These are phyloP conservation scores for Accipiter virgatus DNA, from an alignment of 2,113 vertebrate species.

Conservation along the genomic window DNA sequence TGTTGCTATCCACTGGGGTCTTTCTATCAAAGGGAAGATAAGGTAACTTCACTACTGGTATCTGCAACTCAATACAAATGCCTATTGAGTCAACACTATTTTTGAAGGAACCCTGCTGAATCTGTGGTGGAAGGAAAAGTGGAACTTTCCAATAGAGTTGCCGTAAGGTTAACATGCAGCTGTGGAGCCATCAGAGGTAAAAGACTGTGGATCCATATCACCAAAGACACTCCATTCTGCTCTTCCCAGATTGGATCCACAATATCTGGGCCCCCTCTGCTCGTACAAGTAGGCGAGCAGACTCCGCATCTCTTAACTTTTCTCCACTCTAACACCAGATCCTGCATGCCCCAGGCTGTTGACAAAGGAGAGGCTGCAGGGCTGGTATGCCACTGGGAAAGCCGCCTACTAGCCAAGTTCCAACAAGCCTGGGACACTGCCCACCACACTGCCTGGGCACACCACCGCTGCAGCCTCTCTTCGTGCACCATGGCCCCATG, in stretches of 20 bases:
- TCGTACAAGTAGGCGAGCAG: background rate
- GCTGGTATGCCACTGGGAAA: background rate
- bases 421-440: background rate
- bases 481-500: fast-evolving
- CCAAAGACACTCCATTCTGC: background rate
- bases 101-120: background rate
- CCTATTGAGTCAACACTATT: background rate
- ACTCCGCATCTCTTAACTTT: background rate
- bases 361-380: background rate
- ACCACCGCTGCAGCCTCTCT: background rate
- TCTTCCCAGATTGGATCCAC: background rate
- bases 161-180: background rate
- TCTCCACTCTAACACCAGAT: background rate
- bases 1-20: background rate
- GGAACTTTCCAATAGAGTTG: background rate
- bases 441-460: background rate
- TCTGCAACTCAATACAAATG: background rate
- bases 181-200: background rate
- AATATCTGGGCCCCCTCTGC: background rate
- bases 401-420: background rate
- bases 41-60: background rate
- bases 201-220: background rate
- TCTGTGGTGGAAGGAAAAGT: background rate
- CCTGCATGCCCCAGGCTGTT: background rate
- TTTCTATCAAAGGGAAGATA: background rate